Conservation (phyloP, 2,113 vertebrate species). For the Scopus umbretta region DNA sequence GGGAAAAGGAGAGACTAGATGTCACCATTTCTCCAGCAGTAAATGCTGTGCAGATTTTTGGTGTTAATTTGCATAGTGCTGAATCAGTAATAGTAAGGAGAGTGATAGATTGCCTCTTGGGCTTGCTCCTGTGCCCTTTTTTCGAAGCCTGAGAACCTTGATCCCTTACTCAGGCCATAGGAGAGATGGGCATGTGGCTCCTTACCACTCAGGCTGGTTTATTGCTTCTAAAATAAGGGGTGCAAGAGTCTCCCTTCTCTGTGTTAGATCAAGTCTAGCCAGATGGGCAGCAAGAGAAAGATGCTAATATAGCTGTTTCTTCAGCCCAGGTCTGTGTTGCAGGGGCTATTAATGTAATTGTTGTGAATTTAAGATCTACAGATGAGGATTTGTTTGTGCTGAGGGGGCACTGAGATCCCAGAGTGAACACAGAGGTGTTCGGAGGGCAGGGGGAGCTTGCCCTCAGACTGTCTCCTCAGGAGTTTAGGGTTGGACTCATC, state of each 20-base stretch:
- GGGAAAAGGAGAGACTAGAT: not conserved
- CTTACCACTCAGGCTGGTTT: not conserved
- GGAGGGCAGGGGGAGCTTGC: not conserved
- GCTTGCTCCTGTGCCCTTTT: not conserved
- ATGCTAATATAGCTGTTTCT: not conserved
- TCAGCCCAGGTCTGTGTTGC: not conserved
- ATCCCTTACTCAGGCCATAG: not conserved
- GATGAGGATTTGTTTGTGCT: not conserved
- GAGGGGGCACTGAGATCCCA: not conserved
- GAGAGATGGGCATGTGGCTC: rapidly evolving
- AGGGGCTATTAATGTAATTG: not conserved
- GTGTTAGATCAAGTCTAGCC: not conserved
- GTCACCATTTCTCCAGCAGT: not conserved
- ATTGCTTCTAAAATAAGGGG: not conserved
- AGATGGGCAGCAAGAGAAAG: not conserved
- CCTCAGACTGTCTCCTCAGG: not conserved
- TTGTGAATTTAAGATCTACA: not conserved
- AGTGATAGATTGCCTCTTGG: not conserved
- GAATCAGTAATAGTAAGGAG: not conserved
- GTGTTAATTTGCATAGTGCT: not conserved
- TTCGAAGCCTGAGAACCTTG: not conserved
- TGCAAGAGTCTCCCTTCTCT: not conserved
- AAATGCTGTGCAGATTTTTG: not conserved
- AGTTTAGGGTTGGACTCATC: not conserved
- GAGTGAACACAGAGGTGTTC: not conserved